Evolutionary conservation across 2,888 invertebrate species (phyloP), one percentile per base, ranked within the genome.

Genomic region (Electrophaes corylata): DNA sequence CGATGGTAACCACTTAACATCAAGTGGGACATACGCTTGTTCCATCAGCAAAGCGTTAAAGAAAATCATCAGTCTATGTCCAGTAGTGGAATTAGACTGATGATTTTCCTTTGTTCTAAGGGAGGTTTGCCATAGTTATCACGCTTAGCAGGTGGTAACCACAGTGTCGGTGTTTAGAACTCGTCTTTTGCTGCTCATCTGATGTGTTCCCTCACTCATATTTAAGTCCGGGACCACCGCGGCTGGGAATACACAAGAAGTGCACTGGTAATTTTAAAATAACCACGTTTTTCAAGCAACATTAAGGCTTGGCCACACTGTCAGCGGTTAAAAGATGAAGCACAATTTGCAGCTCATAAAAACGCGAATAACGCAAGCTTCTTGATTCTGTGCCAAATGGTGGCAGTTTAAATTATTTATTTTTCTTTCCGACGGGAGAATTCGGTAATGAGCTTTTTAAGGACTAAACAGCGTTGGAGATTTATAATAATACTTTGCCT

Each of bases 401-500:
- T 10, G 41, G 58, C 57, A 43, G 49, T 63, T 65, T 61, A 60
- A 63, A 66, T 62, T 66, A 63, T 65, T 64, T 67, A 62, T 61
- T 59, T 61, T 61, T 51, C 55, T 45, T 52, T 59, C 23, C 60
- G 46, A 52, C 48, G 47, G 26, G 46, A 43, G 56, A 57, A 59
- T 59, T 59, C 20, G 46, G 46, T 62, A 61, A 65, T 58, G 64
- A 60, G 55, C 50, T 35, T 49, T 58, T 58, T 23, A 39, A 3
- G 33, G 40, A 29, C 26, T 40, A 31, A 49, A 31, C 19, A 31
- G 40, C 35, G 10, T 29, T 8, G 8, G 12, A 39, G 39, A 40
- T 47, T 51, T 50, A 12, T 44, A 14, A 31, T 20, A 44, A 46
- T n/a, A 16, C 8, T 16, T 16, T 16, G 37, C 37, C 3, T 37